Percentiles rank a stretch among this genome's conserved stretches.
Conservation (phyloP, 1,140 invertebrate genomes). For the Chlorops oryzae region DNA sequence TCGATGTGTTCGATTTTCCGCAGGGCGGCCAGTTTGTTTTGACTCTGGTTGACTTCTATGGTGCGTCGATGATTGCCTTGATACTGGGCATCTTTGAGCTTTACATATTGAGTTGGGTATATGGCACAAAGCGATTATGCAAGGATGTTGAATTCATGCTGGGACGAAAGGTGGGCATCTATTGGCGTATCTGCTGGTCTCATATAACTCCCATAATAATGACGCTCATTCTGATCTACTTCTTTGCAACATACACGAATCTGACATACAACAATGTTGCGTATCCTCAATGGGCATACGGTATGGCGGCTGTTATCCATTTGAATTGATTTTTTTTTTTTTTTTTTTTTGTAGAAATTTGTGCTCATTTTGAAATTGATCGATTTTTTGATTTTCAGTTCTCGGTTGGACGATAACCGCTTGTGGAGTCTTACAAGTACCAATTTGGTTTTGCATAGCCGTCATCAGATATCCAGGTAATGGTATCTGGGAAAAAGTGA, state of each 20-base stretch:
- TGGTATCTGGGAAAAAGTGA: constrained; percentile 47
- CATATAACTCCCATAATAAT: constrained; percentile 67
- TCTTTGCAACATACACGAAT: constrained; percentile 52
- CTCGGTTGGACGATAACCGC: constrained; percentile 54
- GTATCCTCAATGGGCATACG: constrained; percentile 51
- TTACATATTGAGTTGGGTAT: constrained; percentile 60
- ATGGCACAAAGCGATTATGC: constrained; percentile 62
- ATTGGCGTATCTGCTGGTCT: constrained; percentile 80
- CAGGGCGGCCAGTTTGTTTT: constrained; percentile 78
- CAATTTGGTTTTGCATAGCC: constrained; percentile 54
- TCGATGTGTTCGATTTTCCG: constrained; percentile 21
- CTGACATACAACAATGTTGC: constrained; percentile 49
- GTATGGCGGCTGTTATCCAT: constrained; percentile 27
- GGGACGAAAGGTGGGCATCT: constrained; percentile 59
- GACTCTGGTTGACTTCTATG: constrained; percentile 71
- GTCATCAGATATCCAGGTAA: constrained; percentile 45
- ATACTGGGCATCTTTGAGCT: constrained; percentile 63
- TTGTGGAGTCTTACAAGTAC: constrained; percentile 54
- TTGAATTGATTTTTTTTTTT: background rate
- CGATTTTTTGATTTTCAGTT: constrained; percentile 29
- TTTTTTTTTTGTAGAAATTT: background rate
- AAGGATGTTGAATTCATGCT: constrained; percentile 67
- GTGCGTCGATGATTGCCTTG: constrained; percentile 64
- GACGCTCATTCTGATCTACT: constrained; percentile 60
- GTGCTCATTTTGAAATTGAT: background rate